Evolutionary conservation across 2,888 invertebrate species (phyloP).

Genomic region (Nudaria mundana): DNA sequence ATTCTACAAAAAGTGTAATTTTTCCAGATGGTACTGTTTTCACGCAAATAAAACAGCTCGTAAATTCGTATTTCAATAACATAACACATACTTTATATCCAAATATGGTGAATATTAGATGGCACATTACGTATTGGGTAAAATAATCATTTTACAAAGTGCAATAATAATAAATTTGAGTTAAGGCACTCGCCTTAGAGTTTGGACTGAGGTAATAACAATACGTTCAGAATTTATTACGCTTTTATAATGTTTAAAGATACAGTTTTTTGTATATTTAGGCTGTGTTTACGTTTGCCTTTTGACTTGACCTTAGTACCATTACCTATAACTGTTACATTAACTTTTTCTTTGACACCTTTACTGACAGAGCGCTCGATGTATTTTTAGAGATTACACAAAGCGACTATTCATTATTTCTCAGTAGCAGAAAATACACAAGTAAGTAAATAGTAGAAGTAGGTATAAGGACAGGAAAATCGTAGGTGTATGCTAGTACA

Average conservation of each 20-base stretch:
- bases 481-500: no score
- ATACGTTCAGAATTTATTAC: slow-evolving; percentile 34
- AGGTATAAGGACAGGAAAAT: no score
- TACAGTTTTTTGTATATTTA: slow-evolving; percentile 24
- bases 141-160: slow-evolving; percentile 31
- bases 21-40: no score
- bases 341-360: no score
- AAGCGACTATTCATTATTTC: no score
- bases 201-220: slow-evolving; percentile 39
- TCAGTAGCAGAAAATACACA: no score
- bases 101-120: slow-evolving; percentile 6
- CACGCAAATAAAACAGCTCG: no score
- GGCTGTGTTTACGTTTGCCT: not conserved
- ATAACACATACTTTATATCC: not conserved
- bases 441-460: no score
- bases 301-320: not conserved
- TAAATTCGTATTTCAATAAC: not conserved
- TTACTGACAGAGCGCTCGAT: no score
- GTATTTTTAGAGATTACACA: no score
- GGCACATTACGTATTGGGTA: slow-evolving; percentile 21
- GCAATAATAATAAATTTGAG: slow-evolving; percentile 46
- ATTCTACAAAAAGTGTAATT: no score
- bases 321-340: no score
- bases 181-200: slow-evolving; percentile 32
- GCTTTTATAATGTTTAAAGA: slow-evolving; percentile 26